A percentile compares a stretch with the other conserved stretches of the same genome.
Conservation (phyloP, 2,888 invertebrate species). For the Cheilosia urbana region DNA sequence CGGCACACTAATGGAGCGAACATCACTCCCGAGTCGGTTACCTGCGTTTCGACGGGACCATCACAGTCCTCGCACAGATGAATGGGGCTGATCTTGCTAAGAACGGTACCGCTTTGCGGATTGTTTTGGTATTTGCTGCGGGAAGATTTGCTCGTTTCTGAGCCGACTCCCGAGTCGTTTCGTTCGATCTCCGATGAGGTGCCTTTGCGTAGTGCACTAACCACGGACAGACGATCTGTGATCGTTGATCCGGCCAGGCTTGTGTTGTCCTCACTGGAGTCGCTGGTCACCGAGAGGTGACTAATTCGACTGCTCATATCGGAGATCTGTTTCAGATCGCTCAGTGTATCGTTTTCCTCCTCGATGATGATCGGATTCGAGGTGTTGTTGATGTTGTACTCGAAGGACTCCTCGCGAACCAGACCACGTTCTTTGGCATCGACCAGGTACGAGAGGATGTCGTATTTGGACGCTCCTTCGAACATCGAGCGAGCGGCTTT, state of each 20-base stretch:
- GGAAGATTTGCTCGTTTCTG: slow-evolving; percentile 94
- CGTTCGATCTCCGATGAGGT: slow-evolving; percentile 90
- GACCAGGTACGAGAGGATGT: slow-evolving; percentile 94
- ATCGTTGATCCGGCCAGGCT: slow-evolving; percentile 85
- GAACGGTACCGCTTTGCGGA: slow-evolving; percentile 81
- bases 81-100: slow-evolving; percentile 86
- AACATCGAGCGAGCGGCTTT: slow-evolving; percentile 88
- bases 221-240: slow-evolving; percentile 59
- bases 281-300: slow-evolving; percentile 92
- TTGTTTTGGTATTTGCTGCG: slow-evolving; percentile 89
- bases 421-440: slow-evolving; percentile 92
- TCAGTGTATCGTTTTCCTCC: slow-evolving; percentile 86
- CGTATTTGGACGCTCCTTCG: slow-evolving; percentile 93
- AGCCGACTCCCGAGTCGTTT: slow-evolving; percentile 96
- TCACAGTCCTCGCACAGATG: slow-evolving; percentile 95
- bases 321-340: slow-evolving; percentile 82
- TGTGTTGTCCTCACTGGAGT: slow-evolving; percentile 92
- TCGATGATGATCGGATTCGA: slow-evolving; percentile 85
- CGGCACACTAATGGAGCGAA: slow-evolving; percentile 93
- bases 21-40: slow-evolving; percentile 89
- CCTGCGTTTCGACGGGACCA: slow-evolving; percentile 89
- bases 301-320: slow-evolving; percentile 89
- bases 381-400: slow-evolving; percentile 86
- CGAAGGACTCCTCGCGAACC: slow-evolving; percentile 89
- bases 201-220: slow-evolving; percentile 84